A percentile compares a stretch with the other conserved stretches of the same genome.
Conservation (phyloP, 2,113 vertebrate genomes). For the Melierax canorus region DNA sequence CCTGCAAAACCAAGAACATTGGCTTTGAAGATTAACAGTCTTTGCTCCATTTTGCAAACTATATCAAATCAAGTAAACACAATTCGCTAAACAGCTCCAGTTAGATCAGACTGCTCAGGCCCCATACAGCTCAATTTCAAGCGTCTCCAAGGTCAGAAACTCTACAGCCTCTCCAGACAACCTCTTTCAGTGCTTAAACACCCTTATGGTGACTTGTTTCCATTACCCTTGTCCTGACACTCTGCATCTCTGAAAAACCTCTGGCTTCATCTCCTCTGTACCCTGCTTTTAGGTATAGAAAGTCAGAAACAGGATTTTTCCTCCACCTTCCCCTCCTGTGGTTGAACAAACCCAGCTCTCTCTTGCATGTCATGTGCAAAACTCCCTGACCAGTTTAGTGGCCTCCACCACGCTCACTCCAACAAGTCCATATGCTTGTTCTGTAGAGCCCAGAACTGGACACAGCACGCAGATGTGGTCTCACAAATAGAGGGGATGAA, state of each 20-base stretch:
- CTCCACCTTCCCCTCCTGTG: not conserved
- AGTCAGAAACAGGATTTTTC: not conserved
- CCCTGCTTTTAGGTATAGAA: not conserved
- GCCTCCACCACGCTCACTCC: not conserved
- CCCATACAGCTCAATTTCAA: not conserved
- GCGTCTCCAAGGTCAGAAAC: not conserved
- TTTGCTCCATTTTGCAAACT: not conserved
- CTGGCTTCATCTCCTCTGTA: not conserved
- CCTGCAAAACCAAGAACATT: not conserved
- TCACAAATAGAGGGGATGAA: not conserved
- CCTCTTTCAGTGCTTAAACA: not conserved
- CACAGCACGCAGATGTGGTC: not conserved
- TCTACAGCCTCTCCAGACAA: not conserved
- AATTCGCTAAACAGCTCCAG: rapidly evolving
- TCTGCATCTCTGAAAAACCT: not conserved
- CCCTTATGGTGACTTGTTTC: not conserved
- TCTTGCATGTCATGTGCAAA: not conserved
- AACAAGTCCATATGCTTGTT: not conserved
- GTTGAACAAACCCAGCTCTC: not conserved
- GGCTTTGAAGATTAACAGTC: not conserved
- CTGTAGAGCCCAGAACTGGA: not conserved
- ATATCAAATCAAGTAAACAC: not conserved
- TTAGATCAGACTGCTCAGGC: not conserved
- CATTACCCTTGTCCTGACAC: not conserved
- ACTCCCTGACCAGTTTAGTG: not conserved